Percentiles rank a stretch among this genome's conserved stretches.
phyloP scores from a whole-genome alignment of 92 coral and sea anemone genomes.

The Micromussa lordhowensis region DNA sequence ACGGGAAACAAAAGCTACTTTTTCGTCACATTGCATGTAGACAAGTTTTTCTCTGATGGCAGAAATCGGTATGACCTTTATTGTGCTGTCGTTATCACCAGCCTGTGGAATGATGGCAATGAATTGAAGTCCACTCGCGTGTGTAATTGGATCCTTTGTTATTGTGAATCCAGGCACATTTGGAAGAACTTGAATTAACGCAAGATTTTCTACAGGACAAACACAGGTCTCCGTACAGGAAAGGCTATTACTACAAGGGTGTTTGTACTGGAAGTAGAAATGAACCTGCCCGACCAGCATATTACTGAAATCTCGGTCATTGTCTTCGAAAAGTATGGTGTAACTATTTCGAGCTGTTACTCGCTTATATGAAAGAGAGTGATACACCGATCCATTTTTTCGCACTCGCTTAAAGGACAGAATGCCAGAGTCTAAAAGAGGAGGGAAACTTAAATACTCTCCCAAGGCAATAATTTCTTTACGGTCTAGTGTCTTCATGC shows the following conservation, averaged over 20 bases:
- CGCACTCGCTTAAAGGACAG: constrained; percentile 12
- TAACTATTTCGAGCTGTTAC: constrained; percentile 35
- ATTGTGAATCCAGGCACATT: not conserved
- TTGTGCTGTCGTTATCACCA: too few relatives aligned
- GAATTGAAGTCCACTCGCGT: too few relatives aligned
- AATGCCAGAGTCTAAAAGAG: not conserved
- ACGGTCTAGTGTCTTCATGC: constrained; percentile 6
- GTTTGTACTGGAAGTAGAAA: constrained; percentile 38
- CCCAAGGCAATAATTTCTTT: constrained; percentile 21
- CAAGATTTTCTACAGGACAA: constrained; percentile 36
- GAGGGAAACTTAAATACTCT: constrained; percentile 24
- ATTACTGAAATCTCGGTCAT: not conserved
- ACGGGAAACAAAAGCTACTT: too few relatives aligned
- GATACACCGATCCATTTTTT: constrained; percentile 9
- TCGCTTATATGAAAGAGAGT: constrained; percentile 30
- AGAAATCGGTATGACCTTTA: too few relatives aligned
- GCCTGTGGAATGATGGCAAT: too few relatives aligned
- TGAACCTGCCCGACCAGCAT: constrained; percentile 46
- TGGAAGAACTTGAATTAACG: constrained; percentile 25
- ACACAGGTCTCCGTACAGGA: constrained; percentile 34
- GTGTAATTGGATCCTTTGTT: too few relatives aligned
- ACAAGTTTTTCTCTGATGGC: too few relatives aligned
- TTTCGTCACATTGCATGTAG: too few relatives aligned
- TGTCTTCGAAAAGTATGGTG: constrained; percentile 24
- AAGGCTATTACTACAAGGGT: constrained; percentile 23